Evolutionary conservation across 2,797 vertebrate genomes (phyloP).

Genomic region (Neosilurus hyrtlii): DNA sequence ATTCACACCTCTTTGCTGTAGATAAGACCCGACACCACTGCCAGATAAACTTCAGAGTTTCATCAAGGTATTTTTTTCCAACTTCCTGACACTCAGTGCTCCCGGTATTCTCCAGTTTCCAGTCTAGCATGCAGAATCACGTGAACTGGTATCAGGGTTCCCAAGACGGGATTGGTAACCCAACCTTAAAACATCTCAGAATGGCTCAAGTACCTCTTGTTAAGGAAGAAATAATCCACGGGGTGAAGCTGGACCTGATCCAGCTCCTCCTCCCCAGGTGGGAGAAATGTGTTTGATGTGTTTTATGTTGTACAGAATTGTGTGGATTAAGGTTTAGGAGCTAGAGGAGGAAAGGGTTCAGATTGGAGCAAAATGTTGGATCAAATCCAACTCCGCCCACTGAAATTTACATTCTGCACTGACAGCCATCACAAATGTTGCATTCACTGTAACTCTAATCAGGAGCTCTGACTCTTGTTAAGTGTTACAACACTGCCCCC

Average conservation of each 20-base stretch:
- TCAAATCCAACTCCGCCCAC: background rate
- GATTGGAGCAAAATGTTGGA: background rate
- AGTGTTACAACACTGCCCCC: conserved; percentile 11
- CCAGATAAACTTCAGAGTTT: background rate
- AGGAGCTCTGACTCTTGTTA: background rate
- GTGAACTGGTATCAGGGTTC: background rate
- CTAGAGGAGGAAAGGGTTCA: background rate
- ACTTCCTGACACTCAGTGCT: background rate
- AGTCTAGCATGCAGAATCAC: too few relatives aligned
- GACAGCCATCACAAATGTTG: background rate
- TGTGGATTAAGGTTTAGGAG: background rate
- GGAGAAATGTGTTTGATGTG: too few relatives aligned
- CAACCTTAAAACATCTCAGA: background rate
- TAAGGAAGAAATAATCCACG: background rate
- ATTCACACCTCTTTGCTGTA: background rate
- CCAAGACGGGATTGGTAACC: background rate
- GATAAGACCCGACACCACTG: background rate
- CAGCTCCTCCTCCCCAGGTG: background rate
- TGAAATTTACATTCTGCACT: background rate
- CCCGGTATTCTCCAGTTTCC: background rate
- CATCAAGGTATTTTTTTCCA: background rate
- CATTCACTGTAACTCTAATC: background rate
- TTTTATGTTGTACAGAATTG: too few relatives aligned
- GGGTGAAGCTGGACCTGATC: background rate
- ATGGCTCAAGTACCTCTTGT: background rate